Evolutionary conservation across 2,113 vertebrate genomes (phyloP).

Genomic region (Petroica traversi): DNA sequence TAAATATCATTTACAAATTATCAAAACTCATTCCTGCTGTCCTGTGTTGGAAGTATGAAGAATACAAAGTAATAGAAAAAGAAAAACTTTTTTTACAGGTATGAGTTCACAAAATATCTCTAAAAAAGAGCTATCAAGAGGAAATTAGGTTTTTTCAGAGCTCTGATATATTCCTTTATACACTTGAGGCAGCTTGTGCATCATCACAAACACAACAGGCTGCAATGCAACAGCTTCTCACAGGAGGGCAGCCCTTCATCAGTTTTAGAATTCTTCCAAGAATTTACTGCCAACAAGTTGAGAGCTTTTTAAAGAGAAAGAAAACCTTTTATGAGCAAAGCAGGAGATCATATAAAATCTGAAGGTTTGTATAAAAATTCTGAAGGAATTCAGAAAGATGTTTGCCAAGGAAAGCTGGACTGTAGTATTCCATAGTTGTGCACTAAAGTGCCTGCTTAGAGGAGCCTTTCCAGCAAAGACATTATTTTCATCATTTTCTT

Average conservation of each 20-base stretch:
- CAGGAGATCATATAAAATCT: background rate
- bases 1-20: background rate
- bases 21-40: background rate
- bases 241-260: constrained; percentile 65
- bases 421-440: background rate
- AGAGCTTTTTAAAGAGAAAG: background rate
- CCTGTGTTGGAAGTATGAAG: background rate
- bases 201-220: background rate
- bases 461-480: background rate
- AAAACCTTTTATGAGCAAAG: background rate
- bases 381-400: background rate
- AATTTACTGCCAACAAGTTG: background rate
- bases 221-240: constrained; percentile 26
- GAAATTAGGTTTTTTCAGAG: background rate
- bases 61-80: background rate
- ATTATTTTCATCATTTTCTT: background rate
- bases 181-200: background rate
- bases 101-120: background rate
- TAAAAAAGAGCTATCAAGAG: background rate
- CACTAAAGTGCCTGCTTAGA: fast-evolving
- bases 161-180: background rate
- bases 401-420: background rate
- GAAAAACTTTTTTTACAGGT: background rate
- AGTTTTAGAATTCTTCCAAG: background rate
- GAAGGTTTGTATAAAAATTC: too few species aligned